These are phyloP conservation scores for Nematostella vectensis DNA, from an alignment of 92 coral and sea anemone genomes.

Conservation along the genomic window DNA sequence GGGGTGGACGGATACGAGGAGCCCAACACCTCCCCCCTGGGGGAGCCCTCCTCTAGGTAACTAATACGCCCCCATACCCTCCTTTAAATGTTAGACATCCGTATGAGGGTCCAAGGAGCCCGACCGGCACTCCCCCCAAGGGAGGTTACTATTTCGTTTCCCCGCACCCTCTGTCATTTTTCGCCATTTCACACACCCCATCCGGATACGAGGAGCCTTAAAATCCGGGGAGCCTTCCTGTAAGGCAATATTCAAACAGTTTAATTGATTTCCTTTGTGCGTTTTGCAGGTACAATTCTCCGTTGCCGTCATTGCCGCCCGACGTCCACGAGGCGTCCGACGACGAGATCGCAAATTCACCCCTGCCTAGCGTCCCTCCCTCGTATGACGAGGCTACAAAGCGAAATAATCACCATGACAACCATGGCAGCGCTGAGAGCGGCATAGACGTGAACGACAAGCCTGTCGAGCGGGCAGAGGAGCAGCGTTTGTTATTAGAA, in stretches of 20 bases:
- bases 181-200: background rate
- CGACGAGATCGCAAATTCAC: constrained; percentile 10
- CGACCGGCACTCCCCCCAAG: too few relatives aligned
- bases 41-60: constrained; percentile 20
- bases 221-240: too few relatives aligned
- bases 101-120: background rate
- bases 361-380: constrained; percentile 47
- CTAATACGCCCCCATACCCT: background rate
- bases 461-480: constrained; percentile 2
- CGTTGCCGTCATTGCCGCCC: constrained; percentile 5
- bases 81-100: background rate
- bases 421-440: constrained; percentile 24
- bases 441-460: constrained; percentile 26
- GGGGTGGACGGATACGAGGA: constrained; percentile 31
- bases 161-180: background rate
- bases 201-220: too few relatives aligned
- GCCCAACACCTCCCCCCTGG: constrained; percentile 12
- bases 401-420: constrained; percentile 3
- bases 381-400: constrained; percentile 28
- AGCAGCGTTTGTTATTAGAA: background rate
- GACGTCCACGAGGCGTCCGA: constrained; percentile 10
- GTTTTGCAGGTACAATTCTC: constrained; percentile 1
- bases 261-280: background rate
- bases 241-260: too few relatives aligned
- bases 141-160: background rate